A percentile compares a stretch with the other conserved stretches of the same genome.
These are phyloP conservation scores for Netelia fuscicornis DNA, from an alignment of 2,888 invertebrate species.

Conservation along the genomic window DNA sequence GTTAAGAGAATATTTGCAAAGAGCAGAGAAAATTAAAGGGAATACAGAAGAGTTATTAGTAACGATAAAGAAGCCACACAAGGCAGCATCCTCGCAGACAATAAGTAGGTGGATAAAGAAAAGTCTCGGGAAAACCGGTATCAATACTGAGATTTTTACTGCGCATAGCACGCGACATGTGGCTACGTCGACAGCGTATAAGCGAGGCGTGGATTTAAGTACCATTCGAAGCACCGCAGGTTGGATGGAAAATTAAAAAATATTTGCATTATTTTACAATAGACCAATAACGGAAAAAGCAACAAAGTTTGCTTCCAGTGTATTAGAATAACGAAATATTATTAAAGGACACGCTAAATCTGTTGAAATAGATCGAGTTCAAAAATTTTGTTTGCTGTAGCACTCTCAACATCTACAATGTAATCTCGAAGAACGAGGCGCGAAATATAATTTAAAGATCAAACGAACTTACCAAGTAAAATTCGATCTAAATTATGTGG, in stretches of 20 bases:
- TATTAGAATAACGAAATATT: background rate
- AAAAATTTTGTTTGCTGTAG: too few relatives aligned
- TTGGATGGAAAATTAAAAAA: slow-evolving; percentile 18
- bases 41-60: slow-evolving; percentile 3
- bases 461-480: too few relatives aligned
- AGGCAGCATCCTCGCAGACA: slow-evolving; percentile 37
- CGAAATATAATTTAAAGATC: too few relatives aligned
- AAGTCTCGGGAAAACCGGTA: slow-evolving; percentile 6
- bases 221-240: slow-evolving; percentile 40
- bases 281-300: slow-evolving; percentile 20
- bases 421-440: too few relatives aligned
- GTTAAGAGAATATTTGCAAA: slow-evolving; percentile 30
- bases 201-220: slow-evolving; percentile 38
- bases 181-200: slow-evolving; percentile 40
- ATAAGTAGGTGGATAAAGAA: slow-evolving; percentile 39
- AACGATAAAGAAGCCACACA: slow-evolving; percentile 31
- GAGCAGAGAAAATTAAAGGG: slow-evolving; percentile 30
- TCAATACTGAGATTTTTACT: slow-evolving; percentile 18
- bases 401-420: too few relatives aligned
- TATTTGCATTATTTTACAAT: slow-evolving; percentile 42
- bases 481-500: too few relatives aligned
- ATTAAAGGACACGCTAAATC: too few relatives aligned
- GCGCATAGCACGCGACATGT: slow-evolving; percentile 43
- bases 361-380: too few relatives aligned
- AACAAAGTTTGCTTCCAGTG: background rate